Percentiles rank a stretch among this genome's conserved stretches.
Conservation (phyloP, 2,888 invertebrate genomes). For the Catonia carolina region DNA sequence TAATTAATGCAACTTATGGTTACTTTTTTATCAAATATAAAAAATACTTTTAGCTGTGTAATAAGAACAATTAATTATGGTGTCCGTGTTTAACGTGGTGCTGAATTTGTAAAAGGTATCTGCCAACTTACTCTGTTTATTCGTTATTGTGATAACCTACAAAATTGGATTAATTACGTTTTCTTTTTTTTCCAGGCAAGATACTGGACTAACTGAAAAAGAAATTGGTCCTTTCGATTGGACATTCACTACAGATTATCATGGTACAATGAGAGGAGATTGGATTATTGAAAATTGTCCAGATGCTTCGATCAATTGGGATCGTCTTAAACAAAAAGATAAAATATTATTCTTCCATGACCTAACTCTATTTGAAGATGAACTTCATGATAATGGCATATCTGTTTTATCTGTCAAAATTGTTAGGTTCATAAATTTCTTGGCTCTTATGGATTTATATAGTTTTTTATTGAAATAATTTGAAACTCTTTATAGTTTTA, state of each 20-base stretch:
- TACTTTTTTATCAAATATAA: too few species aligned
- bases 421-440: constrained; percentile 51
- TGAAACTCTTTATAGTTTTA: too few species aligned
- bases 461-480: not conserved
- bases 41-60: too few species aligned
- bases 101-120: too few species aligned
- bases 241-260: constrained; percentile 93
- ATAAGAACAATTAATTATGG: too few species aligned
- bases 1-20: too few species aligned
- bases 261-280: constrained; percentile 64
- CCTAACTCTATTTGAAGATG: constrained; percentile 93
- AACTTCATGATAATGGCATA: constrained; percentile 95
- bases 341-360: constrained; percentile 92
- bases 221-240: constrained; percentile 90
- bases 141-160: too few species aligned
- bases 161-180: too few species aligned
- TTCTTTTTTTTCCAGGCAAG: constrained; percentile 51
- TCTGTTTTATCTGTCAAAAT: constrained; percentile 88
- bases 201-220: constrained; percentile 54
- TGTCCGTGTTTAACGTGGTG: too few species aligned
- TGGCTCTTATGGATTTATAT: not conserved
- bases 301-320: constrained; percentile 73
- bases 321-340: constrained; percentile 80
- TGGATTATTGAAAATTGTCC: constrained; percentile 53
- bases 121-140: too few species aligned